Evolutionary conservation across 1,140 invertebrate genomes (phyloP), one percentile per base, ranked within the genome.

Genomic region (Homalodisca vitripennis): DNA sequence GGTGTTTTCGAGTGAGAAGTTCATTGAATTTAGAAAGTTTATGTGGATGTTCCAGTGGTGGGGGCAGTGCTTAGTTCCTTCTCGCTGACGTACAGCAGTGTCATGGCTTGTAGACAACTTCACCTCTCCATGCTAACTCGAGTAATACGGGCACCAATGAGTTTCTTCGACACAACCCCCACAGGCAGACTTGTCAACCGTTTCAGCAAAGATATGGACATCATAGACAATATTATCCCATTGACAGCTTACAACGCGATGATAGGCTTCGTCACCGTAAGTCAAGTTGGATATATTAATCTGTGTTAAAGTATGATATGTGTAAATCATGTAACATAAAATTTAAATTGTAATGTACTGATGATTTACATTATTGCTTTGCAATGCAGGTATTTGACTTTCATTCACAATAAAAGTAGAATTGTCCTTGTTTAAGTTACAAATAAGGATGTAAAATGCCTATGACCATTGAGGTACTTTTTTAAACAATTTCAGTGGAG

Each of bases 91-190:
- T 13, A 72, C 13, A 73, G 73, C 6, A 66, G 69, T 31, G 62
- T 77, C 27, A 51, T 30, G 17, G 77, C 75, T 12, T 69, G 75
- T 3, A 17, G 24, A 6, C 51, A 82, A 3, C 77, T 86, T 3
- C 77, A 77, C 57, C 76, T 77, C 46, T 76, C 76, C 72, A 81
- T 83, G 30, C 70, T 83, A n/a, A 3, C 22, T 22, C 31, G 73
- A 70, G 79, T 87, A 57, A 73, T 87, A 47, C 78, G 82, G 71
- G 81, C 81, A 51, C 83, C 84, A 27, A 80, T 85, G 80, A 78
- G 80, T 75, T 88, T 86, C 77, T 88, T 86, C 79, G 85, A 88
- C 74, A 84, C 82, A 0, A 87, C 85, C 68, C 86, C 85, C 2
- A 79, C 81, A 13, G 84, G 85, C 53, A 78, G 85, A 74, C 82